Evolutionary conservation across 2,888 invertebrate species (phyloP).

Genomic region (Synergus laeviventris): DNA sequence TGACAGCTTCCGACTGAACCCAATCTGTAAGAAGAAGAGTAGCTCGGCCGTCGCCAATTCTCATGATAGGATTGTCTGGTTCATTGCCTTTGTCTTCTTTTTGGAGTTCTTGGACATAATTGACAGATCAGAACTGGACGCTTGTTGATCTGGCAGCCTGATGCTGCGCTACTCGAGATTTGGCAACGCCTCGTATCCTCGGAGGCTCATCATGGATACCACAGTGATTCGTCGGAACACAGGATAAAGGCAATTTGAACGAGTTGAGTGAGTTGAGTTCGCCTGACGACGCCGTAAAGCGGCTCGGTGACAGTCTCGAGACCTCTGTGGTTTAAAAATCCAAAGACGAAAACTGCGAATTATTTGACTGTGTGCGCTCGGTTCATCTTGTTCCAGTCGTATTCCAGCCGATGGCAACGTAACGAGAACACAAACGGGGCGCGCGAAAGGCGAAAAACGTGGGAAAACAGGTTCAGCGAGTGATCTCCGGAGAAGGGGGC

Average conservation of each 20-base stretch:
- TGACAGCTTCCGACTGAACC: not conserved
- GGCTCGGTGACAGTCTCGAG: not conserved
- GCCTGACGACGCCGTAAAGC: not conserved
- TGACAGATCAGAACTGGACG: not conserved
- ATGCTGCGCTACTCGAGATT: constrained; percentile 53
- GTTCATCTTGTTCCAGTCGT: not conserved
- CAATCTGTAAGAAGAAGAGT: not conserved
- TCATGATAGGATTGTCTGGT: not conserved
- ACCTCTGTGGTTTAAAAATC: not conserved
- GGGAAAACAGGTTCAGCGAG: constrained; percentile 41
- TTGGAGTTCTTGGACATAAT: constrained; percentile 40
- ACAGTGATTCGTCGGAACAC: constrained; percentile 65
- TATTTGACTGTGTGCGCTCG: not conserved
- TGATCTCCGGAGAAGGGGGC: constrained; percentile 10
- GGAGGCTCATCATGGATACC: constrained; percentile 63
- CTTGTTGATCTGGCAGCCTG: constrained; percentile 1
- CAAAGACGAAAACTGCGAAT: not conserved
- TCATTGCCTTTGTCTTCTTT: constrained; percentile 45
- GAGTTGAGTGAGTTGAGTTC: constrained; percentile 58
- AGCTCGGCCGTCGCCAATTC: not conserved
- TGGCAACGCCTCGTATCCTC: constrained; percentile 59
- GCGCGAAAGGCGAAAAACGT: constrained; percentile 38
- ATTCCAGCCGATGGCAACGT: not conserved
- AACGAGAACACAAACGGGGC: constrained; percentile 8
- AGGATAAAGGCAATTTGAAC: constrained; percentile 68